Percentiles rank a stretch among this genome's conserved stretches.
These are phyloP conservation scores for Apamea epomidion DNA, from an alignment of 2,888 invertebrate species.

Conservation along the genomic window DNA sequence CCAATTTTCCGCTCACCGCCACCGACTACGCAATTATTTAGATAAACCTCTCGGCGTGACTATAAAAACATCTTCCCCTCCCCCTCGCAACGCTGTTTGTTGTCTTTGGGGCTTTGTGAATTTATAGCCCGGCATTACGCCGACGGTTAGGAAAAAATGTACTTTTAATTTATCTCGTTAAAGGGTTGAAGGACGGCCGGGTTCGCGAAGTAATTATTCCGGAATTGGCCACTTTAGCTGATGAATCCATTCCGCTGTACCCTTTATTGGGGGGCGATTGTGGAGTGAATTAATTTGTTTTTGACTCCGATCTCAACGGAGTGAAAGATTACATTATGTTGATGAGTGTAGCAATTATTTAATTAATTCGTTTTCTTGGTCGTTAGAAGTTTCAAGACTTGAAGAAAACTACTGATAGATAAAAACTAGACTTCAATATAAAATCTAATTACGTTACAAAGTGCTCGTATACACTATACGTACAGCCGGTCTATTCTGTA, in stretches of 20 bases:
- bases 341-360: constrained; percentile 75
- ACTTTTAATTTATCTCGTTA: constrained; percentile 91
- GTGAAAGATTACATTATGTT: constrained; percentile 87
- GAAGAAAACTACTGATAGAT: too few relatives aligned
- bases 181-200: constrained; percentile 90
- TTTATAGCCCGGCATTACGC: constrained; percentile 88
- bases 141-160: constrained; percentile 90
- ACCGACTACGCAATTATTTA: constrained; percentile 90
- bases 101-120: constrained; percentile 90
- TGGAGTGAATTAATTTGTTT: constrained; percentile 87
- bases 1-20: constrained; percentile 90
- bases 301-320: constrained; percentile 82
- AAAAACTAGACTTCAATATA: not conserved
- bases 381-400: not conserved
- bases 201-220: constrained; percentile 90
- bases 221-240: constrained; percentile 90
- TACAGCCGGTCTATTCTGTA: not conserved
- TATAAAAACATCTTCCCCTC: constrained; percentile 90
- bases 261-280: constrained; percentile 84
- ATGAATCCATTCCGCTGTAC: constrained; percentile 87
- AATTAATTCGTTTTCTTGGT: constrained; percentile 53
- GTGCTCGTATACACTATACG: not conserved
- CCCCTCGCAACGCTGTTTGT: constrained; percentile 84
- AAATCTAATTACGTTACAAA: not conserved
- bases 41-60: constrained; percentile 90